A percentile compares a stretch with the other conserved stretches of the same genome.
These are phyloP conservation scores for Petrolisthes manimaculis DNA, from an alignment of 2,888 invertebrate species.

Conservation along the genomic window DNA sequence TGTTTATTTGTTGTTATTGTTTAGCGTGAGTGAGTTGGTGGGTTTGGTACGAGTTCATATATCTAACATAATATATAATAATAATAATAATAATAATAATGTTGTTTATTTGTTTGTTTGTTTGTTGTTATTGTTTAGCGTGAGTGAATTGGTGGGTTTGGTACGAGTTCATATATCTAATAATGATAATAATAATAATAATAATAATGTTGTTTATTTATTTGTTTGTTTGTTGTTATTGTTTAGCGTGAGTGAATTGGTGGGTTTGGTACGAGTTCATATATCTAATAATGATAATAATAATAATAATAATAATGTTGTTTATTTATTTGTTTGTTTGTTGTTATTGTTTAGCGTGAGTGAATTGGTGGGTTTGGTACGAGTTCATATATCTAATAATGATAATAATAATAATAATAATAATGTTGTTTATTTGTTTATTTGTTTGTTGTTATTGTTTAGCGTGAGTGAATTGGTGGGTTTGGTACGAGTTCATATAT, in stretches of 20 bases:
- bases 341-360: constrained; percentile 9
- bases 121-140: too few relatives aligned
- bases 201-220: neutral
- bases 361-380: constrained; percentile 23
- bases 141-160: too few relatives aligned
- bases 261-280: constrained; percentile 14
- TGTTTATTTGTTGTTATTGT: too few relatives aligned
- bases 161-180: neutral
- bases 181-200: neutral
- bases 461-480: constrained; percentile 34
- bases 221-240: too few relatives aligned
- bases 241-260: constrained; percentile 24
- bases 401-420: neutral
- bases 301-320: neutral
- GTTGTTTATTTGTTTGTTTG: too few relatives aligned
- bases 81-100: too few relatives aligned
- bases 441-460: neutral
- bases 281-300: neutral
- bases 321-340: neutral
- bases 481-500: constrained; percentile 21
- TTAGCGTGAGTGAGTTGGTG: too few relatives aligned
- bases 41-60: too few relatives aligned
- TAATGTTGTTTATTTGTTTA: neutral
- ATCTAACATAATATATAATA: too few relatives aligned
- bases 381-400: neutral